These are phyloP conservation scores for Phragmatobia fuliginosa DNA, from an alignment of 2,888 invertebrate species.

Conservation along the genomic window DNA sequence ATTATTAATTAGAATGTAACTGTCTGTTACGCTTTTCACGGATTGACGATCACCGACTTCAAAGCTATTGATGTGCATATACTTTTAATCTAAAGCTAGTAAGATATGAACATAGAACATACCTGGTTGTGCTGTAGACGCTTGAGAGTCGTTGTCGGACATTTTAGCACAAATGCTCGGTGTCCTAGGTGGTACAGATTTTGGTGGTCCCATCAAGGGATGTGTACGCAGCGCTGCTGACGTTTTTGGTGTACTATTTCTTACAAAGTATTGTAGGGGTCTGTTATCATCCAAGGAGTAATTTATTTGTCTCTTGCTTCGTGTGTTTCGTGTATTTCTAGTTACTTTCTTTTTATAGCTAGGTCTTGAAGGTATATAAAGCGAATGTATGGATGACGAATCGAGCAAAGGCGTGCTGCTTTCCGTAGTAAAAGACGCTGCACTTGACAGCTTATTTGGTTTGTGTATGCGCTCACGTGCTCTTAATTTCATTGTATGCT, in stretches of 20 bases:
- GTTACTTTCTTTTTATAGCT: background rate
- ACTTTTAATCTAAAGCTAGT: no score
- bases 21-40: no score
- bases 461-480: background rate
- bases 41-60: no score
- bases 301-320: background rate
- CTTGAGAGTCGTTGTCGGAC: no score
- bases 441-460: background rate
- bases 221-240: background rate
- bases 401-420: background rate
- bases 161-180: background rate
- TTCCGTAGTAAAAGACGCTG: background rate
- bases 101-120: background rate
- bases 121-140: no score
- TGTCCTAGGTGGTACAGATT: background rate
- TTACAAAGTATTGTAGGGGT: constrained; percentile 32
- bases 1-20: no score
- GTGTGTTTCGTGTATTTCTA: background rate
- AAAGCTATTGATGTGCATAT: no score
- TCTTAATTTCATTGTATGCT: background rate
- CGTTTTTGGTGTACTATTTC: constrained; percentile 12
- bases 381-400: background rate
- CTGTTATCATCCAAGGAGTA: constrained; percentile 36
- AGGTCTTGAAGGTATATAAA: background rate
- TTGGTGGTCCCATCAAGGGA: background rate